phyloP scores from a whole-genome alignment of 2,888 invertebrate genomes.

The Mesorhabditis belari region DNA sequence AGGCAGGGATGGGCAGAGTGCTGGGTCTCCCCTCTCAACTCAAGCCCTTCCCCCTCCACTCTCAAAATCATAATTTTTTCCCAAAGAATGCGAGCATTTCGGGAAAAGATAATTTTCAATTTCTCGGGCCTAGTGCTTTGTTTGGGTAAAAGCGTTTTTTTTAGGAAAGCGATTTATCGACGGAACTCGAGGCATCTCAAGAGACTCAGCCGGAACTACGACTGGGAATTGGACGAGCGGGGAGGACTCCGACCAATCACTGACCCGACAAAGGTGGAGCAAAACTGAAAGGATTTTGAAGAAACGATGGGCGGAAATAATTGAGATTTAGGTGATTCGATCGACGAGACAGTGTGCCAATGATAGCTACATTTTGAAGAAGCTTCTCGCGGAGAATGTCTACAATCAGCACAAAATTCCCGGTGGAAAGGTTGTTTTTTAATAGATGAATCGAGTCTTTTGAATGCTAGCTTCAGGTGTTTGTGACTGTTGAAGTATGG shows the following conservation, averaged over 20 bases:
- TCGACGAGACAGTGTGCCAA: constrained; percentile 39
- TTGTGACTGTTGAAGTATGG: constrained; percentile 50
- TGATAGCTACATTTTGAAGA: constrained; percentile 44
- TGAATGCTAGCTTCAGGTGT: constrained; percentile 21
- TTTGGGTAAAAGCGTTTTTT: no score
- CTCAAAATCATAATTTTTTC: no score
- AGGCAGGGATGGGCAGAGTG: no score
- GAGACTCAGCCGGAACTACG: constrained; percentile 44
- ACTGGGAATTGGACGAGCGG: constrained; percentile 50
- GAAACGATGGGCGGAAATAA: not conserved
- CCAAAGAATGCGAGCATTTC: no score
- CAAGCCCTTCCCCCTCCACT: no score
- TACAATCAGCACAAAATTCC: constrained; percentile 52
- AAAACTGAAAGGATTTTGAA: not conserved
- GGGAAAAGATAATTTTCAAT: no score
- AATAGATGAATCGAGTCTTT: not conserved
- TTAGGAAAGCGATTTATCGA: constrained; percentile 35
- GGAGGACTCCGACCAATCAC: constrained; percentile 42
- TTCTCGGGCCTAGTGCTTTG: no score
- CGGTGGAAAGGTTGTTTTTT: constrained; percentile 35
- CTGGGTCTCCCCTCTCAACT: no score
- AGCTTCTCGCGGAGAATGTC: constrained; percentile 15
- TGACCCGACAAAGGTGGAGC: constrained; percentile 21
- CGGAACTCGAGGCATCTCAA: constrained; percentile 47
- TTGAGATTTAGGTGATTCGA: constrained; percentile 17